Conservation (phyloP, 1,140 invertebrate species). For the Leptinotarsa lineolata region DNA sequence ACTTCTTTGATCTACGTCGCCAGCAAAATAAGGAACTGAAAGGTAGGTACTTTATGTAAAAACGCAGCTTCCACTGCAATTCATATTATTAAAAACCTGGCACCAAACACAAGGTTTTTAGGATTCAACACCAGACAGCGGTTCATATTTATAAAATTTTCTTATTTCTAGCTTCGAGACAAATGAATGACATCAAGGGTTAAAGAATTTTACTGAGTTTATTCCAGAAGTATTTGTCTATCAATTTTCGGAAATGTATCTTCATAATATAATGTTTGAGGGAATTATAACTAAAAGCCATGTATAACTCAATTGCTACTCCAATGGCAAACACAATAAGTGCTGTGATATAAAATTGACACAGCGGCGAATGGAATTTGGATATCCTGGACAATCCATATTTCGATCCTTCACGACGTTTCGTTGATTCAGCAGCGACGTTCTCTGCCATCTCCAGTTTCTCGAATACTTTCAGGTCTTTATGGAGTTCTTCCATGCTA, state of each 20-base stretch:
- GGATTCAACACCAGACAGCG: too few species aligned
- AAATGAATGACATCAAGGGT: not conserved
- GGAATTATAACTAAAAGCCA: not conserved
- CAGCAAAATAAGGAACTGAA: too few species aligned
- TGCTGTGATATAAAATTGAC: not conserved
- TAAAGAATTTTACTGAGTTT: not conserved
- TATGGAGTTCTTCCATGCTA: not conserved
- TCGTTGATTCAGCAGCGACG: not conserved
- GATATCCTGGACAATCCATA: not conserved
- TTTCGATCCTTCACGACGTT: not conserved
- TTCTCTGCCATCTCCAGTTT: not conserved
- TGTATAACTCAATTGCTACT: not conserved
- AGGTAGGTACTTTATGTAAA: too few species aligned
- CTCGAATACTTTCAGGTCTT: not conserved
- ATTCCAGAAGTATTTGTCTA: conserved; percentile 2
- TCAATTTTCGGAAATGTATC: not conserved
- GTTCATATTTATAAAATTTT: too few species aligned
- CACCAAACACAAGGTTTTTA: too few species aligned
- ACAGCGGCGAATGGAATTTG: not conserved
- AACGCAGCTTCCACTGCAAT: too few species aligned
- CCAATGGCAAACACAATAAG: not conserved
- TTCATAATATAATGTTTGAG: not conserved
- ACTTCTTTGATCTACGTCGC: too few species aligned
- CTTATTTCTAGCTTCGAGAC: too few species aligned
- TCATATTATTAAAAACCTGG: too few species aligned